A percentile compares a stretch with the other conserved stretches of the same genome.
These are phyloP conservation scores for Isurus oxyrinchus DNA, from an alignment of 2,113 vertebrate genomes.

Conservation along the genomic window DNA sequence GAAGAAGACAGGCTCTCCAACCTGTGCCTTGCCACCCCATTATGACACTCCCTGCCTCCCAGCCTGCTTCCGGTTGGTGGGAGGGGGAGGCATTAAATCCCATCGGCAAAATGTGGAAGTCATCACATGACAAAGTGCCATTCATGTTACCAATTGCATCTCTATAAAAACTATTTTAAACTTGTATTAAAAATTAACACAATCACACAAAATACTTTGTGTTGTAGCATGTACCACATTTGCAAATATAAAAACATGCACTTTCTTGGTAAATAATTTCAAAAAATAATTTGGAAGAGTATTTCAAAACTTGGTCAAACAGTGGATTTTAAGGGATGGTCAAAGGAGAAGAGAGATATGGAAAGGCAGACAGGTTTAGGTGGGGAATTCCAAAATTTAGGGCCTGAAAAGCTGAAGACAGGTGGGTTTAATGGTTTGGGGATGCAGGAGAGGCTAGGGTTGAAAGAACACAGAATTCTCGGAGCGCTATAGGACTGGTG, in stretches of 20 bases:
- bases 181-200: not conserved
- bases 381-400: not conserved
- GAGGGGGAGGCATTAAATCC: too few species aligned
- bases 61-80: too few species aligned
- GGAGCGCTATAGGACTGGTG: not conserved
- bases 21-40: too few species aligned
- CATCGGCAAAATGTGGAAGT: not conserved
- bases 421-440: too few species aligned
- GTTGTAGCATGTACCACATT: not conserved
- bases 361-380: not conserved
- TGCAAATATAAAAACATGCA: not conserved
- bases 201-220: not conserved
- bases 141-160: not conserved
- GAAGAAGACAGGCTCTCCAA: too few species aligned
- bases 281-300: not conserved
- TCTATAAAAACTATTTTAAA: not conserved
- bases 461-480: not conserved
- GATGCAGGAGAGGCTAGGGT: not conserved
- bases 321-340: not conserved
- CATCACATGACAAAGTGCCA: not conserved
- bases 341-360: not conserved
- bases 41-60: too few species aligned
- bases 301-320: not conserved
- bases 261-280: not conserved
- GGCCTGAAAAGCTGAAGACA: not conserved